Percentiles rank a stretch among this genome's conserved stretches.
Evolutionary conservation across 2,113 vertebrate genomes (phyloP).

Genomic region (Pelusios castaneus): DNA sequence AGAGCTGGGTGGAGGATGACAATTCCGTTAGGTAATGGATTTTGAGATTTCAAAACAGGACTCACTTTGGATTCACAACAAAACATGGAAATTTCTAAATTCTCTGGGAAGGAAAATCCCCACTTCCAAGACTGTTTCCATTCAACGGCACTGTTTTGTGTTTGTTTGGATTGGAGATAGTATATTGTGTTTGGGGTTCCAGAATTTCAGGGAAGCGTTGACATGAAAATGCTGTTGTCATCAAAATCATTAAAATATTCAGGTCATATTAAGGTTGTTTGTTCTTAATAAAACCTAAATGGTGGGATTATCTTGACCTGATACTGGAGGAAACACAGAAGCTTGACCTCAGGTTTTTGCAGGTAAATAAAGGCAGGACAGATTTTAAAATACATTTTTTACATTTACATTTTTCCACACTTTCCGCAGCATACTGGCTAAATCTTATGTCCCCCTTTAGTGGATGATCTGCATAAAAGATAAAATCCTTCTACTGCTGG

Average conservation of each 20-base stretch:
- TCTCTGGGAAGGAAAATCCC: neutral
- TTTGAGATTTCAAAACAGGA: neutral
- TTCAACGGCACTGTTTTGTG: neutral
- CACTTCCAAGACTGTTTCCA: neutral
- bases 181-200: neutral
- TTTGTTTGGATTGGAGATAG: neutral
- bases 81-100: neutral
- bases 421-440: fast-evolving
- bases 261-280: neutral
- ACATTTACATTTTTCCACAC: neutral
- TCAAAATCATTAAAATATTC: neutral
- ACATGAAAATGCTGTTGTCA: conserved; percentile 21
- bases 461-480: neutral
- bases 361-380: neutral
- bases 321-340: neutral
- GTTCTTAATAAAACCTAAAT: neutral
- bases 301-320: neutral
- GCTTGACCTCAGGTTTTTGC: neutral
- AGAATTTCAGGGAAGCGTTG: neutral
- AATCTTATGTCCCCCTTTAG: neutral
- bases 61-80: fast-evolving
- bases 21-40: neutral
- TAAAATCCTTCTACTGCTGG: neutral
- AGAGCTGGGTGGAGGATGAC: neutral
- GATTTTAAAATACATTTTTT: neutral